A percentile compares a stretch with the other conserved stretches of the same genome.
These are phyloP conservation scores for Spea multiplicata DNA, from an alignment of 2,113 vertebrate genomes.

Conservation along the genomic window DNA sequence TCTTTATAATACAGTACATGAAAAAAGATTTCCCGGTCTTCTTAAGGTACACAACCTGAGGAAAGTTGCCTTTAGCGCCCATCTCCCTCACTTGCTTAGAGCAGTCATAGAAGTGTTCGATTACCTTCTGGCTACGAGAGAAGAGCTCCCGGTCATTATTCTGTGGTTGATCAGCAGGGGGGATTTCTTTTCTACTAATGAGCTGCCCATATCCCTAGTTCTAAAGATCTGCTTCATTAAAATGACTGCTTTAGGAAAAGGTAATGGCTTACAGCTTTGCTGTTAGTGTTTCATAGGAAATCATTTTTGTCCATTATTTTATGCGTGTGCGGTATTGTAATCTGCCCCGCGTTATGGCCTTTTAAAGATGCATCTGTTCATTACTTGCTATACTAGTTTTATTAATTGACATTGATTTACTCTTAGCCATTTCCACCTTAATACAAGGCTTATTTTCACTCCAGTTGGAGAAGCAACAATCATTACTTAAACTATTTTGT, in stretches of 20 bases:
- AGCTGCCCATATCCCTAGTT: conserved; percentile 66
- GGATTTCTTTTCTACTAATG: conserved; percentile 65
- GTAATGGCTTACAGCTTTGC: conserved; percentile 60
- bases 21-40: neutral
- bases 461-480: conserved; percentile 22
- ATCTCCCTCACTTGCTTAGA: neutral
- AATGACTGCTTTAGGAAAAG: conserved; percentile 59
- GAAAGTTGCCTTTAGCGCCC: neutral
- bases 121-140: conserved; percentile 64
- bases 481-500: conserved; percentile 29
- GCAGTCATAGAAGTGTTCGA: conserved; percentile 55
- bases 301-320: conserved; percentile 63
- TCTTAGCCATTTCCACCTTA: conserved; percentile 44
- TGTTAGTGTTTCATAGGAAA: conserved; percentile 58
- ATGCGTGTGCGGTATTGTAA: conserved; percentile 52
- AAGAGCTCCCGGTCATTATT: conserved; percentile 62
- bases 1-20: neutral
- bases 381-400: conserved; percentile 50
- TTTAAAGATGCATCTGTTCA: conserved; percentile 50
- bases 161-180: conserved; percentile 63
- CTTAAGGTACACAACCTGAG: neutral
- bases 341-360: conserved; percentile 55
- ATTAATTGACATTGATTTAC: conserved; percentile 57
- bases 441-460: conserved; percentile 41
- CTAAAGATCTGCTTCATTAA: conserved; percentile 67